Evolutionary conservation across 2,797 vertebrate genomes (phyloP).

Genomic region (Tokudaia tokunoshimensis): DNA sequence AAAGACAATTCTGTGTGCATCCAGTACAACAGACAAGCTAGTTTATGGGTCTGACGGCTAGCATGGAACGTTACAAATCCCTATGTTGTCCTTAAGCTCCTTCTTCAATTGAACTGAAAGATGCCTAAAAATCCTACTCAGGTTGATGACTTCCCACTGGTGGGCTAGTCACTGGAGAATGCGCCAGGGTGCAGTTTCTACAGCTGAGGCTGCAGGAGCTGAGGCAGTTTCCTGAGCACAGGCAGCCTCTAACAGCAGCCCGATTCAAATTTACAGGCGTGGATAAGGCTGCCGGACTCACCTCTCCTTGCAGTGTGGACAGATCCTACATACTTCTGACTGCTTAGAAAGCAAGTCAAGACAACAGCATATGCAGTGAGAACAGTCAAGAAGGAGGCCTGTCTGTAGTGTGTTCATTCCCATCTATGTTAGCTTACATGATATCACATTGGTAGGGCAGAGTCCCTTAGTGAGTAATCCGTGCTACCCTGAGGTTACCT

Average conservation of each 20-base stretch:
- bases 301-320: not conserved
- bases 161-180: conserved; percentile 45
- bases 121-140: conserved; percentile 59
- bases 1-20: not conserved
- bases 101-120: conserved; percentile 77
- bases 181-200: conserved; percentile 61
- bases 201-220: not conserved
- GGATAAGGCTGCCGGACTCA: conserved; percentile 8
- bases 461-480: not conserved
- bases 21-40: conserved; percentile 17
- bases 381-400: not conserved
- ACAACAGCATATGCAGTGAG: not conserved
- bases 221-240: conserved; percentile 10
- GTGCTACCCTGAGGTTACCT: not conserved
- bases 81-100: conserved; percentile 72
- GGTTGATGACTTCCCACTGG: conserved; percentile 38
- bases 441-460: not conserved
- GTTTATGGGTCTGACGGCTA: conserved; percentile 78
- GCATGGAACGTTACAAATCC: conserved; percentile 77
- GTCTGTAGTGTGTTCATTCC: not conserved
- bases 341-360: conserved; percentile 50
- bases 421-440: not conserved
- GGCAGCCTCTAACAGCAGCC: conserved; percentile 62
- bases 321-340: conserved; percentile 30
- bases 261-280: conserved; percentile 20